Evolutionary conservation across 2,113 vertebrate species (phyloP), one percentile per base, ranked within the genome.

Genomic region (Cochlearius cochlearius): DNA sequence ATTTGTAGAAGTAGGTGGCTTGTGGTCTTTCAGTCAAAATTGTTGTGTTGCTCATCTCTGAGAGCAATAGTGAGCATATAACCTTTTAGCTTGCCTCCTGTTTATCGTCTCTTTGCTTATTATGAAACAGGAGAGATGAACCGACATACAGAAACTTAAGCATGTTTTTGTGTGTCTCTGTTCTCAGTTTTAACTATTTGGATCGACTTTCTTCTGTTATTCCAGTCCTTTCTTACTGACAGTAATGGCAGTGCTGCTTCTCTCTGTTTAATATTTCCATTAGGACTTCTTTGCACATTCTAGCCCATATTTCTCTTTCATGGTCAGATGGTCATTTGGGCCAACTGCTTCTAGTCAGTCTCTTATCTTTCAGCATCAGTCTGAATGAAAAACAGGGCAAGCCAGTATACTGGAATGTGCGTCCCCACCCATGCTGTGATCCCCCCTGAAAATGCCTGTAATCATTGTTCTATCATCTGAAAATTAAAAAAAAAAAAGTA

Each of bases 261-360:
- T 43, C 9, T 75, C 26, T 71, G 30, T 11, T 75, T 73, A 38
- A 22, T 11, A 25, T 86, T 94, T 92, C 59, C 55, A 14, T 92
- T 92, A 75, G 60, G 27, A 71, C 45, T 81, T 96, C 25, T 18
- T 79, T 72, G 63, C 29, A 60, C 23, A 52, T 58, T 64, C 30
- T 23, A 85, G 52, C 25, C 43, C 36, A 0, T 50, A 26, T 89
- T 89, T 93, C 32, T 91, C 62, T 39, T 86, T 76, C 53, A 80
- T 90, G 93, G 93, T 47, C 43, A 72, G 62, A 34, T 92, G 64
- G 60, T 55, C 76, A 72, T 95, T 92, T 95, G 89, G 89, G 92
- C 83, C 75, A 96, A 36, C 60, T 0, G 5, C 55, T 88, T 85
- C 38, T 34, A 84, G 71, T 71, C 52, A 49, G 41, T 79, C 68